These are phyloP conservation scores for Camponotus fellah DNA, from an alignment of 2,888 invertebrate genomes.

Conservation along the genomic window DNA sequence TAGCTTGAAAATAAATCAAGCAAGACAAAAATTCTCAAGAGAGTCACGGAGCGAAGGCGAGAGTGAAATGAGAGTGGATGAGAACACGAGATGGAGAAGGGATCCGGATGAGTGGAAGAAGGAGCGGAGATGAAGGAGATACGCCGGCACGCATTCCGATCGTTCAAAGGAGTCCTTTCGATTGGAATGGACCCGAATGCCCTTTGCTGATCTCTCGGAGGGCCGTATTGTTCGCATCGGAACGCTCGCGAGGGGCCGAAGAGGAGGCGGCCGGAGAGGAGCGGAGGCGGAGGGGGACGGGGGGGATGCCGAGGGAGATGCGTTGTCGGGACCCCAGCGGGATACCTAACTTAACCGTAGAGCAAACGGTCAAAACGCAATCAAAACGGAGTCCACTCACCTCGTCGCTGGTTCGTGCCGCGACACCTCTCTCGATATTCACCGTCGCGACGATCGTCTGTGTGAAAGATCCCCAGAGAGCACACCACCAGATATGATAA, in stretches of 20 bases:
- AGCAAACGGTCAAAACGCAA: constrained; percentile 42
- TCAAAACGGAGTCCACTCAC: constrained; percentile 65
- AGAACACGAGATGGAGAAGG: constrained; percentile 43
- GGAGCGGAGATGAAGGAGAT: constrained; percentile 42
- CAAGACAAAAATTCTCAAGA: neutral
- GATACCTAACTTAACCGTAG: constrained; percentile 60
- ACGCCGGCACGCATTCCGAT: constrained; percentile 61
- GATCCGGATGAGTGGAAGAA: constrained; percentile 29
- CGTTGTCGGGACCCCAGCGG: constrained; percentile 36
- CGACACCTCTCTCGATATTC: constrained; percentile 57
- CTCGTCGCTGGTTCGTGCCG: constrained; percentile 60
- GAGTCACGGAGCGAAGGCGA: constrained; percentile 42
- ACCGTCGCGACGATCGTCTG: constrained; percentile 41
- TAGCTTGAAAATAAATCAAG: neutral
- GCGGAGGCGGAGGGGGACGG: neutral
- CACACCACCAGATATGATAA: constrained; percentile 10
- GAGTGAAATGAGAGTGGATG: constrained; percentile 52
- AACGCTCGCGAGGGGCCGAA: constrained; percentile 2
- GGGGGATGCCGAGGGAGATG: neutral
- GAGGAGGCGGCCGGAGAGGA: neutral
- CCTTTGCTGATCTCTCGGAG: constrained; percentile 41
- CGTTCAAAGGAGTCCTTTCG: constrained; percentile 58
- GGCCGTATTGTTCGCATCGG: constrained; percentile 60
- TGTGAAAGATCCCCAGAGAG: neutral
- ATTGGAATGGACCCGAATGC: constrained; percentile 53